Evolutionary conservation across 2,797 vertebrate genomes (phyloP).

Genomic region (Echiichthys vipera): DNA sequence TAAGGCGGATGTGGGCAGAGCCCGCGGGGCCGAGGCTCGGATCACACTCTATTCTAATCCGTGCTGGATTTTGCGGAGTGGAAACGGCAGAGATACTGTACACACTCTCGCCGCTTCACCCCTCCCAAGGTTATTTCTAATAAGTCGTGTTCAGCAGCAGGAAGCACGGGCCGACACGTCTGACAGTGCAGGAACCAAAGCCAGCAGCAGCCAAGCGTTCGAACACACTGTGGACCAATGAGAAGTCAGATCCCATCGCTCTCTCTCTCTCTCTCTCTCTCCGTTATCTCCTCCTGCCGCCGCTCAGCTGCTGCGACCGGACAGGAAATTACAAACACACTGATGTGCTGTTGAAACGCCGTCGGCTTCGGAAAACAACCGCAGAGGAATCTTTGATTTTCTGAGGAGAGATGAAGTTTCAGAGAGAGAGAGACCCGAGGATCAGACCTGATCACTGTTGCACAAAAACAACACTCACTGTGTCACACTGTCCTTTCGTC

Average conservation of each 20-base stretch:
- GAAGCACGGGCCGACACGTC: slow-evolving; percentile 14
- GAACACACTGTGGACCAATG: background rate
- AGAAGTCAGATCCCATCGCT: slow-evolving; percentile 19
- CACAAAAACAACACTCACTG: too few relatives aligned
- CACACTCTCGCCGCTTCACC: background rate
- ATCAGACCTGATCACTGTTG: too few relatives aligned
- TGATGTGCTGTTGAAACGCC: too few relatives aligned
- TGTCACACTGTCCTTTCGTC: too few relatives aligned
- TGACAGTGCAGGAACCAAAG: slow-evolving; percentile 28
- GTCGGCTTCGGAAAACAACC: too few relatives aligned
- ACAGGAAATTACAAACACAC: slow-evolving; percentile 47
- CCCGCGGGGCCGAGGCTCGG: background rate
- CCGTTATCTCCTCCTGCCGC: slow-evolving; percentile 30
- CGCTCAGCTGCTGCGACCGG: slow-evolving; percentile 13
- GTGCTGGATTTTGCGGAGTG: slow-evolving; percentile 7
- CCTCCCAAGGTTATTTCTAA: slow-evolving; percentile 28
- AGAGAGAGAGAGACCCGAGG: too few relatives aligned
- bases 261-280: background rate
- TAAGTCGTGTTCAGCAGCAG: background rate
- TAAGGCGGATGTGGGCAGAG: slow-evolving; percentile 23
- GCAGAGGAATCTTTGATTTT: too few relatives aligned
- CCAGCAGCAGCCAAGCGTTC: slow-evolving; percentile 16
- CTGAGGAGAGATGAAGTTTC: too few relatives aligned
- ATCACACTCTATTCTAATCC: slow-evolving; percentile 34
- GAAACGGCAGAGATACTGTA: background rate